These are phyloP conservation scores for Esox lucius DNA, from an alignment of 2,797 vertebrate genomes.

Conservation along the genomic window DNA sequence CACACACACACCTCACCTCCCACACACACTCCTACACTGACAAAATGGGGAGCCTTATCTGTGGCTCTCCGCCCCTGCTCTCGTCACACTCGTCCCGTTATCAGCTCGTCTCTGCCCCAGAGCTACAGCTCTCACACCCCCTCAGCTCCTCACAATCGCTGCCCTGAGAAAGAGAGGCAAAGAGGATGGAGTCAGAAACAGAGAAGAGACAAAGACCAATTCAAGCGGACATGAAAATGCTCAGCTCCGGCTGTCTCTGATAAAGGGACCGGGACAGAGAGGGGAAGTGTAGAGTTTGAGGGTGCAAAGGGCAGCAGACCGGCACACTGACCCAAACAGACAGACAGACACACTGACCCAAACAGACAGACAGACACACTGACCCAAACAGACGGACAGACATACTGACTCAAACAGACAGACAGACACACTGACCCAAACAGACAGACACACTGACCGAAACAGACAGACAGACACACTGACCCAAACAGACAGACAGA, in stretches of 20 bases:
- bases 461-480: no score
- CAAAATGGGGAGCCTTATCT: constrained; percentile 53
- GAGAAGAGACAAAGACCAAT: constrained; percentile 8
- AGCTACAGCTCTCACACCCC: constrained; percentile 49
- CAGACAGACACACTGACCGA: no score
- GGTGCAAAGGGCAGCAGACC: constrained; percentile 61
- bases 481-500: no score
- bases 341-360: constrained; percentile 24
- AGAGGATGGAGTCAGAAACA: constrained; percentile 24
- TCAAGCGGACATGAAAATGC: not conserved
- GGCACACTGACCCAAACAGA: no score
- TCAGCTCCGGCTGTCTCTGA: not conserved
- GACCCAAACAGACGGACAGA: no score
- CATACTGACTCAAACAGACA: no score
- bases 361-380: constrained; percentile 29
- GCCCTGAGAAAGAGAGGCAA: constrained; percentile 11
- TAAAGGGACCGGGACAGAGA: constrained; percentile 19
- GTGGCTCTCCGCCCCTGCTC: constrained; percentile 59
- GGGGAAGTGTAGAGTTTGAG: constrained; percentile 59
- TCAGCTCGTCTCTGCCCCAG: constrained; percentile 61
- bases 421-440: no score
- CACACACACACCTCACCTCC: constrained; percentile 16
- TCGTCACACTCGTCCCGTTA: constrained; percentile 70
- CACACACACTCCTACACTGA: constrained; percentile 20
- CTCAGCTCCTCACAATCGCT: constrained; percentile 40